Conservation (phyloP, 2,888 invertebrate species). For the Latheticus oryzae region DNA sequence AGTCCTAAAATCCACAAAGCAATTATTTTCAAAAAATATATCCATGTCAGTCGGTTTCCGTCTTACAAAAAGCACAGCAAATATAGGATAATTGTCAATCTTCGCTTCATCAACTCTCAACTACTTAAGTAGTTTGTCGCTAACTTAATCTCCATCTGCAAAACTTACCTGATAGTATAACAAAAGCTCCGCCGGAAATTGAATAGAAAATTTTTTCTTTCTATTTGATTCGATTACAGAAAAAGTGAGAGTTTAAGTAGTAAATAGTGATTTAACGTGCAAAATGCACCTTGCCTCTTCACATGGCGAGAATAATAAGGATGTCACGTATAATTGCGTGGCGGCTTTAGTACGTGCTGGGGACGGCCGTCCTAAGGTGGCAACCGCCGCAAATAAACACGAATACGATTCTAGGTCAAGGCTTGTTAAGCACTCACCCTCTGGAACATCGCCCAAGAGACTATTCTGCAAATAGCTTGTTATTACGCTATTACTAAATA, state of each 20-base stretch:
- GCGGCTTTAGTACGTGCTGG: slow-evolving; percentile 31
- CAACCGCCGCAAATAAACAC: slow-evolving; percentile 26
- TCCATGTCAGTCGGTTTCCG: slow-evolving; percentile 14
- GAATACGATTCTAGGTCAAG: slow-evolving; percentile 36
- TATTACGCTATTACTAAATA: slow-evolving; percentile 20
- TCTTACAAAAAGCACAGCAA: slow-evolving; percentile 9
- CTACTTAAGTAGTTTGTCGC: slow-evolving; percentile 15
- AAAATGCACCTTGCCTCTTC: slow-evolving; percentile 37
- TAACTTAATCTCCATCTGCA: slow-evolving; percentile 10
- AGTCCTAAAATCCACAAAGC: slow-evolving; percentile 3
- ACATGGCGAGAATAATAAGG: slow-evolving; percentile 34
- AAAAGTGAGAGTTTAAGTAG: slow-evolving; percentile 30
- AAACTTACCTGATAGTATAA: slow-evolving; percentile 11
- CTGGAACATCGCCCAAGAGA: slow-evolving; percentile 40
- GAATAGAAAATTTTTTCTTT: too few relatives aligned
- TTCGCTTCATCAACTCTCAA: slow-evolving; percentile 7
- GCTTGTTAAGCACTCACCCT: slow-evolving; percentile 40
- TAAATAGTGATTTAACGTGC: slow-evolving; percentile 35
- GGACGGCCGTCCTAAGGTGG: slow-evolving; percentile 24
- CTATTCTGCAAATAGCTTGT: slow-evolving; percentile 18
- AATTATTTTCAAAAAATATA: slow-evolving; percentile 6
- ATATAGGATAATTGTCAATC: slow-evolving; percentile 27
- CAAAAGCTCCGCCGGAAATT: too few relatives aligned
- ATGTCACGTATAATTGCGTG: slow-evolving; percentile 43
- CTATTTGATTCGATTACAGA: slow-evolving; percentile 4